Evolutionary conservation across 2,888 invertebrate species (phyloP), one percentile per base, ranked within the genome.

Genomic region (Melipona beecheii): DNA sequence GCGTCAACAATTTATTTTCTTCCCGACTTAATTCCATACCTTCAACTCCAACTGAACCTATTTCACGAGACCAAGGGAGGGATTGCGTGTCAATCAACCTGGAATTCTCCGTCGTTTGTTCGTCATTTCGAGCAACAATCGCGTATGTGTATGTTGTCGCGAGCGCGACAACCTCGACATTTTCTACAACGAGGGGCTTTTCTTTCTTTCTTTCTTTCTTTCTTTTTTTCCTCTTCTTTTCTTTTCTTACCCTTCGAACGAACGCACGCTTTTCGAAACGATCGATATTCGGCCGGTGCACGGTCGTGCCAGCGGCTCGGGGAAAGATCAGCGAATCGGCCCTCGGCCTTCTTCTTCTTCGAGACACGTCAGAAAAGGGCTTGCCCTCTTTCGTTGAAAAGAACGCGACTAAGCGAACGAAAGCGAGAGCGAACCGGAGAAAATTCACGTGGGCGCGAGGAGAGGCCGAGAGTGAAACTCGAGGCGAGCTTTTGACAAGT

Each of bases 211-310:
- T 43, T 68, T 3, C 31, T 56, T 60, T 75, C 24, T n/a, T 75
- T 68, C 17, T 52, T 52, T 17, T 4, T 19, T 52, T 19, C 52
- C 2, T 52, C 31, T 31, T 2, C 31, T 31, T n/a, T 76, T 3
- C n/a, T 58, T 49, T 66, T 24, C 27, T 76, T 70, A 78, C 81
- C 81, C 87, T 71, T 71, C 69, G 60, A 78, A 65, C 84, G n/a
- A 80, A 75, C 24, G 74, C 83, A 65, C 70, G 84, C 84, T 78
- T 84, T 81, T 70, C 83, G 43, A 43, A 43, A 43, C 43, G 83
- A 77, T 89, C 89, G 89, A 90, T 87, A 88, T 43, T 65, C 65
- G 21, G 65, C 52, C 60, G 76, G 73, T 90, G 85, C 84, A 86
- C 75, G 81, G 56, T 80, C 78, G 60, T 78, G 87, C 85, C 86